phyloP scores from a whole-genome alignment of 2,113 vertebrate genomes.

The Hemichromis elongatus region DNA sequence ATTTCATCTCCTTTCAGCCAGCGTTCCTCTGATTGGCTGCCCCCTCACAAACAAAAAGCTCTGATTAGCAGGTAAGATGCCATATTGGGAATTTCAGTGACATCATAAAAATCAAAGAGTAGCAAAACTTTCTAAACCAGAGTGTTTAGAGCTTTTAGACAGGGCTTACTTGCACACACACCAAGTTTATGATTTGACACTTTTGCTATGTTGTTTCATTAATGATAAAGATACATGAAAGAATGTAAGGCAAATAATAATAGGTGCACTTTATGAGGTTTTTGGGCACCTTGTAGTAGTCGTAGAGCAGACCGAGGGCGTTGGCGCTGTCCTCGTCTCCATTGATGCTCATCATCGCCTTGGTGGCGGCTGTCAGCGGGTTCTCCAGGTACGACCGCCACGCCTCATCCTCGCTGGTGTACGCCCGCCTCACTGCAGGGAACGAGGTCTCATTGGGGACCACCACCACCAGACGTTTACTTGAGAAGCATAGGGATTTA shows the following conservation, averaged over 20 bases:
- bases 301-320: slow-evolving; percentile 92
- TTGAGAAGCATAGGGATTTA: slow-evolving; percentile 54
- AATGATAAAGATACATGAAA: not conserved
- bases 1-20: not conserved
- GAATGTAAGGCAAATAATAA: not conserved
- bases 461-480: slow-evolving; percentile 95
- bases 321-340: slow-evolving; percentile 97
- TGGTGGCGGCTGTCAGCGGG: slow-evolving; percentile 94
- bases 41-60: not conserved
- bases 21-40: not conserved
- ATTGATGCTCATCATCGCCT: slow-evolving; percentile 99
- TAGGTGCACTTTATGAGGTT: not conserved
- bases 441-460: slow-evolving; percentile 89
- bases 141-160: not conserved
- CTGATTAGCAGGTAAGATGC: not conserved
- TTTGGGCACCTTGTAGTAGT: slow-evolving; percentile 89
- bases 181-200: not conserved
- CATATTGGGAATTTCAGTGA: not conserved
- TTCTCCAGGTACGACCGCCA: slow-evolving; percentile 98
- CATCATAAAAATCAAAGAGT: not conserved
- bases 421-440: slow-evolving; percentile 88
- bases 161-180: not conserved
- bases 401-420: slow-evolving; percentile 97
- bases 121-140: not conserved
- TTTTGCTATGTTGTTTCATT: not conserved